A percentile compares a stretch with the other conserved stretches of the same genome.
Evolutionary conservation across 2,797 vertebrate species (phyloP).

Genomic region (Neostethus bicornis): DNA sequence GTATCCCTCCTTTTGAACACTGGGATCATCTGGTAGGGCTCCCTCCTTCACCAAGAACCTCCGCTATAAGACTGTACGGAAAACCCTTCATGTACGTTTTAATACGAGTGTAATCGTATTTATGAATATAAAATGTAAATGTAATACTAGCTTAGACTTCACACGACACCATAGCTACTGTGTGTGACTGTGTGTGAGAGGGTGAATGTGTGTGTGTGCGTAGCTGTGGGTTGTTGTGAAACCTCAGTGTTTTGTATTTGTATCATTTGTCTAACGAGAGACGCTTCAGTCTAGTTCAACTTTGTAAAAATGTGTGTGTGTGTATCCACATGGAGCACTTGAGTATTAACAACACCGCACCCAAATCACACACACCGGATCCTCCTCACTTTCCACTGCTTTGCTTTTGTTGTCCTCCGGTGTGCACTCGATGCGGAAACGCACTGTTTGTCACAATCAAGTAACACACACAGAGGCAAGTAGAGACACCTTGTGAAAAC

Average conservation of each 20-base stretch:
- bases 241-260: constrained; percentile 65
- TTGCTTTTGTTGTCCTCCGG: constrained; percentile 70
- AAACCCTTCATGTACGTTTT: constrained; percentile 72
- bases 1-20: constrained; percentile 14
- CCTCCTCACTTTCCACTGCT: constrained; percentile 38
- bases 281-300: constrained; percentile 65
- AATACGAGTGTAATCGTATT: constrained; percentile 72
- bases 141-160: constrained; percentile 75
- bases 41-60: constrained; percentile 36
- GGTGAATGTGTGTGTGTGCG: constrained; percentile 14
- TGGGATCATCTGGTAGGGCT: constrained; percentile 31
- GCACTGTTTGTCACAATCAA: constrained; percentile 54
- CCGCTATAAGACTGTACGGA: constrained; percentile 56
- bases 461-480: constrained; percentile 37
- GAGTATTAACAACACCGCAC: too few species aligned
- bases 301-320: constrained; percentile 60
- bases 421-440: constrained; percentile 40
- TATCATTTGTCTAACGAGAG: constrained; percentile 70
- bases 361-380: too few species aligned
- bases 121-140: constrained; percentile 76
- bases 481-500: too few species aligned
- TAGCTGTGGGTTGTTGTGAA: constrained; percentile 35
- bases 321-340: constrained; percentile 57
- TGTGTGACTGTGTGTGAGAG: constrained; percentile 26
- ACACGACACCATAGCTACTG: constrained; percentile 69